Percentiles rank a stretch among this genome's conserved stretches.
Conservation (phyloP, 2,888 invertebrate genomes). For the Drosophila paracracens region DNA sequence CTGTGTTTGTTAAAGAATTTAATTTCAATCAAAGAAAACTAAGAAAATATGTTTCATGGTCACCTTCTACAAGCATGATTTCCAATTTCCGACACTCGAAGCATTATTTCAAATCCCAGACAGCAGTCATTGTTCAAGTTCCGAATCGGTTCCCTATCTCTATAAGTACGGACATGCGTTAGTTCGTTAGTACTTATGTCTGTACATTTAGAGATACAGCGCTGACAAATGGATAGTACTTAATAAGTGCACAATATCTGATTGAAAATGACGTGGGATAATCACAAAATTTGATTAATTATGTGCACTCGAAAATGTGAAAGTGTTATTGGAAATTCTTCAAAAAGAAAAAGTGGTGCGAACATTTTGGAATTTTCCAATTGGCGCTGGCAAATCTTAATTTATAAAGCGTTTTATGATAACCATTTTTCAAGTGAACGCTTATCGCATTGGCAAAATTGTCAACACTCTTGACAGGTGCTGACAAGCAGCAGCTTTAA, state of each 20-base stretch:
- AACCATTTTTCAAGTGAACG: conserved; percentile 59
- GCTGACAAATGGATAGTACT: neutral
- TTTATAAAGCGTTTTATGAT: conserved; percentile 44
- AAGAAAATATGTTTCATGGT: neutral
- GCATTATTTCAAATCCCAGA: neutral
- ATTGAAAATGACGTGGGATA: conserved; percentile 5
- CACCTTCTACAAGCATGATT: neutral
- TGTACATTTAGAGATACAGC: neutral
- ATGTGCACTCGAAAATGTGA: conserved; percentile 12
- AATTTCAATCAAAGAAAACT: no score
- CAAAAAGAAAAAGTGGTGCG: conserved; percentile 43
- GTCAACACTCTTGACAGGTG: conserved; percentile 60
- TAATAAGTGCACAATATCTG: neutral
- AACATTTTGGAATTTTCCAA: conserved; percentile 42
- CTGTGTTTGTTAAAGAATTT: no score
- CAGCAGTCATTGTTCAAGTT: neutral
- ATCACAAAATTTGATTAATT: conserved; percentile 28
- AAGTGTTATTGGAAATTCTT: conserved; percentile 23
- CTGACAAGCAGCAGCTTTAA: conserved; percentile 52
- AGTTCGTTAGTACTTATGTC: neutral
- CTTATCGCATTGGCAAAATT: conserved; percentile 70
- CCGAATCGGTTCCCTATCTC: neutral
- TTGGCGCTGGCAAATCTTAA: conserved; percentile 35
- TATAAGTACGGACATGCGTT: neutral
- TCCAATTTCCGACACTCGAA: neutral